Evolutionary conservation across 1,140 invertebrate species (phyloP), one percentile per base, ranked within the genome.

Genomic region (Philaenus spumarius): DNA sequence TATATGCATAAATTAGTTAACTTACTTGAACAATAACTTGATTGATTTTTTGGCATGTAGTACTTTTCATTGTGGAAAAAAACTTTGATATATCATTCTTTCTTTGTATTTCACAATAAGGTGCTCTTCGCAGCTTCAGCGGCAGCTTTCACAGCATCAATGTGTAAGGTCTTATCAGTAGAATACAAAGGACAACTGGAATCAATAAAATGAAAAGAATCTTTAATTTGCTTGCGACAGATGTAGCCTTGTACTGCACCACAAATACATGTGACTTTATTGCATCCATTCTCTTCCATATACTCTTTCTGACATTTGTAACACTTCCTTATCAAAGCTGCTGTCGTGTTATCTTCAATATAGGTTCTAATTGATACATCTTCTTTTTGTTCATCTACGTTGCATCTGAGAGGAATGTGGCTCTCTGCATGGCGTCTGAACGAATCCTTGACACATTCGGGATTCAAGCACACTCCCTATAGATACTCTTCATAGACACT

Each of bases 201-300:
- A 30, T 9, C 3, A 59, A 73, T 69, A 67, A 86, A 87, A 69
- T 85, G 85, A 2, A 63, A 58, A 64, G 86, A 86, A 67, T 77
- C 75, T 1, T 69, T 75, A 12, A 84, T n/a, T n/a, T n/a, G n/a
- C 72, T 2, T 77, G 75, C 64, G 72, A 65, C 85, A 87, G 4
- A 86, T 66, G 64, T 87, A 87, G 67, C 85, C 87, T 79, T 83
- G 85, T 6, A 67, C 71, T 1, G 82, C 81, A 1, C 83, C 83
- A 74, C 85, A 88, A 0, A 68, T 37, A 70, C 85, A 87, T 1
- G 74, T 79, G 77, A 87, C 86, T 67, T 82, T 85, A 62, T 88
- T 87, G 64, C 85, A 87, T 2, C 85, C 85, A 55, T 77, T 75
- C 51, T 78, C 74, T 68, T 86, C 86, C 56, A 80, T 76, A 63